phyloP scores from a whole-genome alignment of 2,888 invertebrate genomes.

The Andrena bucephala region DNA sequence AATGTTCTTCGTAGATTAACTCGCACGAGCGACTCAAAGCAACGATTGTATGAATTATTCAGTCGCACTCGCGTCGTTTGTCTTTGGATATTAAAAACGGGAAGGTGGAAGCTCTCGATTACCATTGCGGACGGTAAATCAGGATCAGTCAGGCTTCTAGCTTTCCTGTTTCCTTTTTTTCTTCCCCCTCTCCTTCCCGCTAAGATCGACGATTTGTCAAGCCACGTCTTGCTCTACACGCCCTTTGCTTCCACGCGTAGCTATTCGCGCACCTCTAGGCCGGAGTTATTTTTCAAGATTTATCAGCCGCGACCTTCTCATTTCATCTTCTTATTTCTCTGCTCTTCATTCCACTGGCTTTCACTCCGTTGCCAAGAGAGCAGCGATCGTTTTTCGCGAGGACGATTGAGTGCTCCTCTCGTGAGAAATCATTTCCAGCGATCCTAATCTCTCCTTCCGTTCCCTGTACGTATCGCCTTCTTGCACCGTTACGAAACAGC shows the following conservation, averaged over 20 bases:
- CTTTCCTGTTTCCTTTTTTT: background rate
- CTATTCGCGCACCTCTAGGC: background rate
- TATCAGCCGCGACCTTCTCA: background rate
- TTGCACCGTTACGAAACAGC: background rate
- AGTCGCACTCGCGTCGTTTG: background rate
- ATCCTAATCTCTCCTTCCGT: background rate
- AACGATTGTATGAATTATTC: constrained; percentile 4
- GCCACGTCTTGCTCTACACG: background rate
- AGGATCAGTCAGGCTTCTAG: background rate
- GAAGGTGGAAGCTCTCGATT: background rate
- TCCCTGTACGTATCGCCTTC: background rate
- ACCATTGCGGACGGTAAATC: constrained; percentile 4
- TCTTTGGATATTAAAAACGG: constrained; percentile 10
- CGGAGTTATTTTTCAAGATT: constrained; percentile 10
- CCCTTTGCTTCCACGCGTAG: background rate
- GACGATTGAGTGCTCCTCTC: background rate
- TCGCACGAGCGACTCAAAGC: background rate
- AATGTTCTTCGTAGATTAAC: background rate
- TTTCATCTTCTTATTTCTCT: constrained; percentile 5
- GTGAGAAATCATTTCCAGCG: background rate
- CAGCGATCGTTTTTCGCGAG: background rate
- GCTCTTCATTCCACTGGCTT: background rate
- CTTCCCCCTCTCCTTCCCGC: background rate
- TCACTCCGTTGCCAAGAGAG: background rate
- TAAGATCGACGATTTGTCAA: constrained; percentile 43